Evolutionary conservation across 2,888 invertebrate genomes (phyloP).

Genomic region (Erpobdella octoculata): DNA sequence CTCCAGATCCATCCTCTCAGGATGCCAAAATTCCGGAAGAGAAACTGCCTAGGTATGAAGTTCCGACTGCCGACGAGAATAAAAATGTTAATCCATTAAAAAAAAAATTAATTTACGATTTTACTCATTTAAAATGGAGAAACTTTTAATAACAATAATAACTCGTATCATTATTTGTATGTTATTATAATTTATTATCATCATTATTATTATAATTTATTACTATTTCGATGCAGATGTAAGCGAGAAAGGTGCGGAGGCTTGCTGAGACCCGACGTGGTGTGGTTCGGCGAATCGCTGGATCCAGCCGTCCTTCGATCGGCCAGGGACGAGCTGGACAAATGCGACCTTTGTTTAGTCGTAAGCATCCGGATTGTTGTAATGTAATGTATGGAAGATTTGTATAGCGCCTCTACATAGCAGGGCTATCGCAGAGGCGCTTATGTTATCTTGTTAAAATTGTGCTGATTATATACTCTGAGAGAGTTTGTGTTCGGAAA

Average conservation of each 20-base stretch:
- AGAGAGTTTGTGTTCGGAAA: no score
- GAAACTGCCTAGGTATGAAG: constrained; percentile 63
- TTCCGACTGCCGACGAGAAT: no score
- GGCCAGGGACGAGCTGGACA: constrained; percentile 61
- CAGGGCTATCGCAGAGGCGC: no score
- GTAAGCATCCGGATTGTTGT: constrained; percentile 43
- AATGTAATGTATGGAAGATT: background rate
- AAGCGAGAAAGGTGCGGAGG: constrained; percentile 59
- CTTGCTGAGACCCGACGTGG: constrained; percentile 70
- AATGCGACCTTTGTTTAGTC: constrained; percentile 71
- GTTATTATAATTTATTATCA: no score
- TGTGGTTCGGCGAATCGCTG: constrained; percentile 79
- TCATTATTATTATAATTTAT: no score
- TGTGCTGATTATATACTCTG: no score
- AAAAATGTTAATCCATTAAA: no score
- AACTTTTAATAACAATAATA: background rate
- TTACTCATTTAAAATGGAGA: background rate
- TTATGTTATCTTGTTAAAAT: no score
- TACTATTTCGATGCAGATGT: constrained; percentile 59
- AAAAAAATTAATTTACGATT: no score
- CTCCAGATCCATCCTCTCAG: constrained; percentile 59
- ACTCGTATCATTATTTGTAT: no score
- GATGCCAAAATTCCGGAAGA: constrained; percentile 60
- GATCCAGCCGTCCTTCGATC: constrained; percentile 59
- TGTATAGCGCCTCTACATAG: no score